A percentile compares a stretch with the other conserved stretches of the same genome.
These are phyloP conservation scores for Araneus ventricosus DNA, from an alignment of 1,140 invertebrate species.

Conservation along the genomic window DNA sequence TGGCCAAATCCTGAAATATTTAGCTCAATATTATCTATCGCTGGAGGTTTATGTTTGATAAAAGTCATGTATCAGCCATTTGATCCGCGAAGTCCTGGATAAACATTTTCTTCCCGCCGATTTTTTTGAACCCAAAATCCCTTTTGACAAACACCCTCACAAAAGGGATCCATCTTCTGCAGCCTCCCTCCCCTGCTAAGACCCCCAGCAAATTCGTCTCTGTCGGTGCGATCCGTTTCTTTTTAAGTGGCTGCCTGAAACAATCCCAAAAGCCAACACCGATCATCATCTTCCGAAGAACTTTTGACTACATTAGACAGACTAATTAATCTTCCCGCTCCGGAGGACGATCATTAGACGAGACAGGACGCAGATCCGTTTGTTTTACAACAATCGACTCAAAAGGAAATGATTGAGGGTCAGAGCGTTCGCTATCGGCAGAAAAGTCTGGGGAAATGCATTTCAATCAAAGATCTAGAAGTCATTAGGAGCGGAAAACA, in stretches of 20 bases:
- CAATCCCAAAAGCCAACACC: conserved; percentile 20
- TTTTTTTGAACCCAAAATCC: conserved; percentile 23
- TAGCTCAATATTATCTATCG: no score
- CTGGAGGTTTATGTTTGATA: background rate
- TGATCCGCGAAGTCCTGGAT: background rate
- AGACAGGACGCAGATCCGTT: background rate
- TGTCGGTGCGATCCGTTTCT: background rate
- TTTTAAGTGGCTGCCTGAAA: background rate
- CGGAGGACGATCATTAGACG: background rate
- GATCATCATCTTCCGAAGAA: background rate
- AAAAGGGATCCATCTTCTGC: background rate
- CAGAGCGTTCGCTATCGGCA: background rate
- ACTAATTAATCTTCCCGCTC: background rate
- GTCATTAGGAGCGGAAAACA: conserved; percentile 18
- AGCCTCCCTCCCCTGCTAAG: background rate
- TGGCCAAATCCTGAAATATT: no score
- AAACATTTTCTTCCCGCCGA: background rate
- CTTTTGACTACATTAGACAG: conserved; percentile 8
- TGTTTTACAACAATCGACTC: conserved; percentile 30
- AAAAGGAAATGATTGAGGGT: conserved; percentile 16
- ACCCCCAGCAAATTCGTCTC: background rate
- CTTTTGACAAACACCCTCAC: background rate
- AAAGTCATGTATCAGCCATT: background rate
- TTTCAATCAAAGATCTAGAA: conserved; percentile 25
- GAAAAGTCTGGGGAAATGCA: background rate